Evolutionary conservation across 2,113 vertebrate genomes (phyloP).

Genomic region (Tautogolabrus adspersus): DNA sequence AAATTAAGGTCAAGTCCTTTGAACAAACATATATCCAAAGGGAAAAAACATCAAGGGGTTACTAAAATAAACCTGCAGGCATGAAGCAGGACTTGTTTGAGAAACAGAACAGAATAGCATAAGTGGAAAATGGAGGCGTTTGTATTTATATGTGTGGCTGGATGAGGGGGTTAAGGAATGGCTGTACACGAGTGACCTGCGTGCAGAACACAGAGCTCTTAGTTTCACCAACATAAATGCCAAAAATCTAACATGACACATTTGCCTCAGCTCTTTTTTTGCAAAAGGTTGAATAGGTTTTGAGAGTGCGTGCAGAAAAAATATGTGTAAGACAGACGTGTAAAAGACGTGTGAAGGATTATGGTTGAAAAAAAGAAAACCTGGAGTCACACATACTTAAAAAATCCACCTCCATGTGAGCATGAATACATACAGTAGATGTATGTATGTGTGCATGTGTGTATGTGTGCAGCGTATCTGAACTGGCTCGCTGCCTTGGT

Average conservation of each 20-base stretch:
- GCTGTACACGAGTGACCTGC: slow-evolving; percentile 59
- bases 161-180: slow-evolving; percentile 42
- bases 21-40: slow-evolving; percentile 69
- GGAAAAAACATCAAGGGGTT: slow-evolving; percentile 64
- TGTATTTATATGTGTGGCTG: slow-evolving; percentile 64
- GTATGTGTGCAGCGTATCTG: slow-evolving; percentile 58
- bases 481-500: slow-evolving; percentile 76
- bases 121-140: slow-evolving; percentile 73
- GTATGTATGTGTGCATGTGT: slow-evolving; percentile 39
- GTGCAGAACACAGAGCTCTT: slow-evolving; percentile 75
- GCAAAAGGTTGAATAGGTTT: slow-evolving; percentile 7
- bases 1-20: slow-evolving; percentile 74
- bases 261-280: slow-evolving; percentile 50
- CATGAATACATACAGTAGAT: slow-evolving; percentile 9
- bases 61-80: slow-evolving; percentile 72
- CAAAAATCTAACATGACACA: slow-evolving; percentile 54
- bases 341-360: slow-evolving; percentile 4
- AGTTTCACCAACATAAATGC: slow-evolving; percentile 66
- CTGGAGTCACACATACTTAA: slow-evolving; percentile 34
- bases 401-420: slow-evolving; percentile 32
- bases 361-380: slow-evolving; percentile 24
- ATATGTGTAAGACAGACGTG: background rate
- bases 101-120: slow-evolving; percentile 56
- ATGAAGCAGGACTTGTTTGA: slow-evolving; percentile 73
- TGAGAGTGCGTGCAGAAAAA: slow-evolving; percentile 31